phyloP scores from a whole-genome alignment of 2,888 invertebrate species.

The Alloscopus bannaensis region DNA sequence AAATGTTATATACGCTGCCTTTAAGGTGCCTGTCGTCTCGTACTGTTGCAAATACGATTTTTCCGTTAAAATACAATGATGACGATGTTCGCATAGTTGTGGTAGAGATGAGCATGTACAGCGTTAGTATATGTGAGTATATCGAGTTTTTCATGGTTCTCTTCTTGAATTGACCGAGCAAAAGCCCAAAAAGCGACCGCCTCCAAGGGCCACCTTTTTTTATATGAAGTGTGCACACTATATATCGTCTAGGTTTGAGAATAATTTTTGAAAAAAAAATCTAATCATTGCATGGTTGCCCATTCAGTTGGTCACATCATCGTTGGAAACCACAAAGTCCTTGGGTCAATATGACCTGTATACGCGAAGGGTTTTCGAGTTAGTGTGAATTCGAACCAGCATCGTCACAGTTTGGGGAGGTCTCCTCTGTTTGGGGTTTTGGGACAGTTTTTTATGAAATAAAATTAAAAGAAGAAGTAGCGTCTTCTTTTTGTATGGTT shows the following conservation, averaged over 20 bases:
- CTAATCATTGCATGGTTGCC: constrained; percentile 16
- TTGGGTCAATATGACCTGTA: constrained; percentile 8
- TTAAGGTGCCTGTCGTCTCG: not conserved
- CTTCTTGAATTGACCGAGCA: not conserved
- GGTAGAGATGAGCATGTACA: not conserved
- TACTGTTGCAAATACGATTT: constrained; percentile 6
- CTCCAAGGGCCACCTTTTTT: constrained; percentile 7
- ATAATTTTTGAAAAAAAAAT: constrained; percentile 3
- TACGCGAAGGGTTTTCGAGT: too few relatives aligned
- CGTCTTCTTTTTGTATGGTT: not conserved
- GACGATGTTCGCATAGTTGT: not conserved
- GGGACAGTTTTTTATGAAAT: not conserved
- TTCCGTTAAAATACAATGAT: constrained; percentile 8
- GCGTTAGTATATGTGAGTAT: not conserved
- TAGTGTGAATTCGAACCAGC: too few relatives aligned
- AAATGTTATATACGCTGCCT: not conserved
- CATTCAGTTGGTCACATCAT: too few relatives aligned
- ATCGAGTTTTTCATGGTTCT: not conserved
- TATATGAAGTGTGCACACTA: too few relatives aligned
- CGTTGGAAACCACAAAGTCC: too few relatives aligned
- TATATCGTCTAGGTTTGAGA: too few relatives aligned
- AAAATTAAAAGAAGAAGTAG: not conserved
- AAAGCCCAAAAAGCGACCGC: not conserved
- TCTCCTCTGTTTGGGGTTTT: not conserved
- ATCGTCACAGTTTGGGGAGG: not conserved